Conservation (phyloP, 2,888 invertebrate species). For the Coelogynopora nodosa region DNA sequence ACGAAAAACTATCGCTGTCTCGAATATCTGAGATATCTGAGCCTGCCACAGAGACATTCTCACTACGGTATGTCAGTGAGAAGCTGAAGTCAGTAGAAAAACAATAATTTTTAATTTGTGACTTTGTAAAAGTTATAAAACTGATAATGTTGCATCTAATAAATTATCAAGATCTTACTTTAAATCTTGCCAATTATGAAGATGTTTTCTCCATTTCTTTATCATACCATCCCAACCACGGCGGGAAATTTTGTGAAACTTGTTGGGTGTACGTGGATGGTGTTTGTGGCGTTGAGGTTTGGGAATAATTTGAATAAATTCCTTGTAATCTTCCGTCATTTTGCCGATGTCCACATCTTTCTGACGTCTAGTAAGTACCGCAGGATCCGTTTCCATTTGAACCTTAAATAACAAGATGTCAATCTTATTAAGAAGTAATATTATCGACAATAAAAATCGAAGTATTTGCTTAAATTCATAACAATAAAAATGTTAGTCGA, state of each 20-base stretch:
- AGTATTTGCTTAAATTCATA: no score
- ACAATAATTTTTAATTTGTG: not conserved
- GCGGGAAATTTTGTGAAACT: constrained; percentile 32
- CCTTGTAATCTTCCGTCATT: not conserved
- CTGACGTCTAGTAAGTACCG: not conserved
- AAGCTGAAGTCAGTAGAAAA: not conserved
- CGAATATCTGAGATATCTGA: not conserved
- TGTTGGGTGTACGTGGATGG: constrained; percentile 36
- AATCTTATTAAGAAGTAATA: no score
- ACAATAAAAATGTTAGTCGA: no score
- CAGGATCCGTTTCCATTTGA: not conserved
- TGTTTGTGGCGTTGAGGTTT: not conserved
- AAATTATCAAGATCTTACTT: no score
- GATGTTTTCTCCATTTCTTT: constrained; percentile 37
- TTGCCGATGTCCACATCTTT: constrained; percentile 35
- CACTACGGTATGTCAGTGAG: not conserved
- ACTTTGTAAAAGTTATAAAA: no score
- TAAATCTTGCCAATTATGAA: constrained; percentile 17
- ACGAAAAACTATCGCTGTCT: not conserved
- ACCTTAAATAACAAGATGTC: no score
- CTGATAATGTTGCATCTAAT: no score
- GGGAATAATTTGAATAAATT: constrained; percentile 10
- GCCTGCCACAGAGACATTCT: not conserved
- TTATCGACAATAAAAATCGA: no score
- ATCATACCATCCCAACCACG: constrained; percentile 38